Evolutionary conservation across 2,113 vertebrate genomes (phyloP), one percentile per base, ranked within the genome.

Genomic region (Brachyistius frenatus): DNA sequence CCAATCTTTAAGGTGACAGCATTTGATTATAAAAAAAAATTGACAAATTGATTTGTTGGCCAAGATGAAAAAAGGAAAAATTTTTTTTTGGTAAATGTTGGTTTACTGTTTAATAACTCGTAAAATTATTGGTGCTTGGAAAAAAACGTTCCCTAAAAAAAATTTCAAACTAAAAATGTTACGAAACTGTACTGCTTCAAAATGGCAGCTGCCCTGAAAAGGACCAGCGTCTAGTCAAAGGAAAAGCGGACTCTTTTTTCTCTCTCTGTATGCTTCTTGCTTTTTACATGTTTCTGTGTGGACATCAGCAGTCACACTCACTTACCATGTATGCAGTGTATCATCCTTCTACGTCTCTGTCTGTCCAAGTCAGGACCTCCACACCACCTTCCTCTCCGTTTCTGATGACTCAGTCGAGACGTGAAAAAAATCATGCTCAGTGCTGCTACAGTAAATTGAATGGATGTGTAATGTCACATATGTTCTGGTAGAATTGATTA

Each of bases 231-330:
- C 60, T 62, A 36, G 6, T 46, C 32, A 9, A 5, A 36, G 55
- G 61, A 81, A 68, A 67, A 76, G 44, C 23, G 55, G 62, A 76
- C n/a, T 39, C 15, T 7, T 49, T 58, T 50, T 54, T 70, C 36
- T 56, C 7, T 66, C 56, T 65, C 54, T 63, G 4, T 64, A 2
- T 11, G 9, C 46, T 49, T 7, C 32, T 14, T 41, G 8, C 57
- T 71, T 33, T 46, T 52, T 74, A 23, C 44, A 36, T 79, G 31
- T 56, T 72, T 1, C 66, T 55, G 47, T 54, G 41, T n/a, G 66
- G 85, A 80, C 78, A 78, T 81, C 79, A 89, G 69, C 77, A n/a
- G 15, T 91, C 87, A 82, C 84, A 90, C 83, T 70, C 30, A n/a
- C 68, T 66, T 71, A 80, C 76, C 77, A 88, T 63, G 82, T 91